Conservation (phyloP, 2,113 vertebrate genomes). For the Cettia cetti region DNA sequence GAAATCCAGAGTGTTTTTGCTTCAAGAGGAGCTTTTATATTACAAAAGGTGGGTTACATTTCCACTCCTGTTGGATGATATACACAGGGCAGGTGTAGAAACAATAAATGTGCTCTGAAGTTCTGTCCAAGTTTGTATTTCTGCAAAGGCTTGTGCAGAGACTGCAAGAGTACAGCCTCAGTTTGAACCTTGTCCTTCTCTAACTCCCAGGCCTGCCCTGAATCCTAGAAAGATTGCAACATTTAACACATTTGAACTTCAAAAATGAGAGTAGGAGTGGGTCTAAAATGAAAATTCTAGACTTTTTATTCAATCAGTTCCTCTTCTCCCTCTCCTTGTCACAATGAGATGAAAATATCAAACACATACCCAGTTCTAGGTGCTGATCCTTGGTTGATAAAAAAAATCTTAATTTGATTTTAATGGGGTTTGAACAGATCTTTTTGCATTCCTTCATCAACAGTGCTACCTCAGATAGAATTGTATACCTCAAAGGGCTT, state of each 20-base stretch:
- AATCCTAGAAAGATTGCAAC: background rate
- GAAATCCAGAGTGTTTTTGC: constrained; percentile 88
- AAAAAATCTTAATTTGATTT: background rate
- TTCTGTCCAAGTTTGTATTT: background rate
- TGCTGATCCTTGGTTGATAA: background rate
- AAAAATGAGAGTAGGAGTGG: background rate
- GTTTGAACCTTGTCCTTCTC: background rate
- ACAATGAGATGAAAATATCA: background rate
- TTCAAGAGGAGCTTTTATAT: constrained; percentile 90
- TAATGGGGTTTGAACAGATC: background rate
- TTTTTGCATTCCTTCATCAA: background rate
- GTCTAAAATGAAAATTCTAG: background rate
- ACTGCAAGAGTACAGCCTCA: background rate
- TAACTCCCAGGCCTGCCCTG: background rate
- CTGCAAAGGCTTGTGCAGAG: background rate
- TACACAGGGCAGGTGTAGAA: background rate
- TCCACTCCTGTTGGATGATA: background rate
- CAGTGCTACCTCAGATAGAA: background rate
- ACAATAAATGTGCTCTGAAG: background rate
- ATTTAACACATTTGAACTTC: background rate
- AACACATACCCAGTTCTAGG: background rate
- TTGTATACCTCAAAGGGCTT: background rate
- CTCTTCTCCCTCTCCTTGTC: background rate
- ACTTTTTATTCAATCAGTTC: background rate
- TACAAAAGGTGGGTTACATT: constrained; percentile 81